Base-by-base conservation (phyloP, 2,113 vertebrate genomes). In the Dendrocopos noguchii region DNA sequence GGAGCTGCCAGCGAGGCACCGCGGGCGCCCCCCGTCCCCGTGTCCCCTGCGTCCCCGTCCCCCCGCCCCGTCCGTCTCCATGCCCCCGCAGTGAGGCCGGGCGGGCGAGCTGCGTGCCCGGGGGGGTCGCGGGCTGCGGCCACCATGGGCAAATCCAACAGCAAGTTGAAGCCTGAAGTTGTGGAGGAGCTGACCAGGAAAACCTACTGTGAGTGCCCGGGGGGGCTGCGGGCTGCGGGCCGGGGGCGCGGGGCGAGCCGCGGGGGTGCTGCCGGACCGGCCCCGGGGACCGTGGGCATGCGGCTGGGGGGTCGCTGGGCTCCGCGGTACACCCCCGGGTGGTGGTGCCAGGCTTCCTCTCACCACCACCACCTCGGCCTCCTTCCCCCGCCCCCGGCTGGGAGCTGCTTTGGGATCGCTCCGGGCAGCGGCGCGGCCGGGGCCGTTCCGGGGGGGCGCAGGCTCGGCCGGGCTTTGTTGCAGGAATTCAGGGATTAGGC, bases 121-220 rank as follows among this genome's bases (percentile, higher is more conserved):
- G 47, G 47, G 47, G 42, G 42, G 42, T 42, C 42, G 84, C 42
- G 76, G 21, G 60, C 60, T 61, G 60, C 87, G 87, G 89, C 91
- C 92, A 76, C 93, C 97, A 99, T 99, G 99, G 98, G 99, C 66
- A 99, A 99, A 97, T 99, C 98, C 88, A 99, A 99, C 98, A 99
- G 99, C 98, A 99, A 99, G 97, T 97, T 99, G 94, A 99, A 99
- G 96, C 98, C 98, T 61, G 99, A 99, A 97, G 98, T 99, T 93
- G 98, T 99, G 96, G 99, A 99, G 95, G 98, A 99, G 87, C 96
- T 99, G 96, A 99, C 99, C 77, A 98, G 98, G 94, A 99, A 99
- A 91, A 99, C 99, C 24, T 99, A 99, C 97, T 99, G 99, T 99
- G 96, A 99, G 99, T 98, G 95, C 47, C 47, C 22, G 5, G 22